phyloP scores from a whole-genome alignment of 2,888 invertebrate genomes.

The Netelia fuscicornis region DNA sequence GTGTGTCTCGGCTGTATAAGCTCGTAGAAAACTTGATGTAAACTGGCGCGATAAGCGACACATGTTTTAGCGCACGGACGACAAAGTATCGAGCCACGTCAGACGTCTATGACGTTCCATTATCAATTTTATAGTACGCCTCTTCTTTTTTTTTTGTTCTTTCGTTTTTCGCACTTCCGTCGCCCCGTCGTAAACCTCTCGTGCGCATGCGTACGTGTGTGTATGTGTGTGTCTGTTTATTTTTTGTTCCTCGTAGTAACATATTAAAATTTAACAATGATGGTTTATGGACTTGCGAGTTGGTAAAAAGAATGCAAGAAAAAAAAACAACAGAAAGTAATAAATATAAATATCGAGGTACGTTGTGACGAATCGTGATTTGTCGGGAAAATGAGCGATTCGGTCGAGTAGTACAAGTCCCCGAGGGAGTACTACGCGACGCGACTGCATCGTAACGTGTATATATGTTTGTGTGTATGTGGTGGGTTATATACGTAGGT shows the following conservation, averaged over 20 bases:
- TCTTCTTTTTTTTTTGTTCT: neutral
- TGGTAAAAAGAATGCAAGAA: neutral
- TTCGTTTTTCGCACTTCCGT: neutral
- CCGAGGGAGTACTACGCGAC: neutral
- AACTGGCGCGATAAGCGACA: slow-evolving; percentile 59
- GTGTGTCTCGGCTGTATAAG: neutral
- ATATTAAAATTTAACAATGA: too few species aligned
- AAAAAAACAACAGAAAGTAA: neutral
- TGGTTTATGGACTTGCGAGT: too few species aligned
- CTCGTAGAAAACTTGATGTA: slow-evolving; percentile 52
- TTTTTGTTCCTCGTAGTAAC: too few species aligned
- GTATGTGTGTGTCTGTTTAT: too few species aligned
- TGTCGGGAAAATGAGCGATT: slow-evolving; percentile 34
- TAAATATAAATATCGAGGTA: too few species aligned
- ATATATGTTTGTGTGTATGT: neutral
- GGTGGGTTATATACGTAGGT: neutral
- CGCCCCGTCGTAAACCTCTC: neutral
- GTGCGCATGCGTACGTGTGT: neutral
- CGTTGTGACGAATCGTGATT: neutral
- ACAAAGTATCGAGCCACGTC: slow-evolving; percentile 58
- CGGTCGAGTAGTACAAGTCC: slow-evolving; percentile 12
- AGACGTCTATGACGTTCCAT: slow-evolving; percentile 40
- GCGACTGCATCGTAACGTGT: slow-evolving; percentile 4
- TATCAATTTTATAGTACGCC: slow-evolving; percentile 3
- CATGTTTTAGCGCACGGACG: slow-evolving; percentile 56